phyloP scores from a whole-genome alignment of 2,113 vertebrate species.

The Corynorhinus townsendii region DNA sequence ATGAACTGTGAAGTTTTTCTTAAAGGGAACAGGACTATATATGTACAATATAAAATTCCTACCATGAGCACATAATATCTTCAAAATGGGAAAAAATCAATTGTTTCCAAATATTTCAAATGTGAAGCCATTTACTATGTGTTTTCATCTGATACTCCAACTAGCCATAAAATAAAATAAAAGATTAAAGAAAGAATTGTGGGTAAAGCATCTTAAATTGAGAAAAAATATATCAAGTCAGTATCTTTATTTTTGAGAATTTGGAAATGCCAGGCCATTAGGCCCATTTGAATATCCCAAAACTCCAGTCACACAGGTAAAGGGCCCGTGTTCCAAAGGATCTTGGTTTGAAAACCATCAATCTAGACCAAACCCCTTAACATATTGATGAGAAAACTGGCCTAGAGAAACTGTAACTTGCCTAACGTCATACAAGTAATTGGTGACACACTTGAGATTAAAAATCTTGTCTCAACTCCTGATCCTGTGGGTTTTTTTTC shows the following conservation, averaged over 20 bases:
- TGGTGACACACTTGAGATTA: neutral
- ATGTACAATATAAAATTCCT: constrained; percentile 25
- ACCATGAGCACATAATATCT: neutral
- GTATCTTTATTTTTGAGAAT: neutral
- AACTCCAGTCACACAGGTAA: neutral
- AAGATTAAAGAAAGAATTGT: neutral
- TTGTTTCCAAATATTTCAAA: constrained; percentile 50
- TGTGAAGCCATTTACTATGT: neutral
- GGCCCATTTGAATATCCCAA: neutral
- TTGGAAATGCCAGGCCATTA: neutral
- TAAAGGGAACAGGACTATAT: neutral
- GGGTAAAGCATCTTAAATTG: neutral
- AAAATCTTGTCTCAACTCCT: neutral
- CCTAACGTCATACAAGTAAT: neutral
- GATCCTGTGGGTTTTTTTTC: neutral
- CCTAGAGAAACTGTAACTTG: neutral
- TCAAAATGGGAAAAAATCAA: constrained; percentile 17
- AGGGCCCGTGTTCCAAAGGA: neutral
- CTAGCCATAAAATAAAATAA: neutral
- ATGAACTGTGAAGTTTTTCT: constrained; percentile 43
- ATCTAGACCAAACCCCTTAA: neutral
- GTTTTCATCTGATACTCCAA: constrained; percentile 1
- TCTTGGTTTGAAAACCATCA: neutral
- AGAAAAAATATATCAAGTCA: neutral
- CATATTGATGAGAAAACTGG: neutral